Percentiles rank a stretch among this genome's conserved stretches.
Conservation (phyloP, 2,113 vertebrate species). For the Alces alces region DNA sequence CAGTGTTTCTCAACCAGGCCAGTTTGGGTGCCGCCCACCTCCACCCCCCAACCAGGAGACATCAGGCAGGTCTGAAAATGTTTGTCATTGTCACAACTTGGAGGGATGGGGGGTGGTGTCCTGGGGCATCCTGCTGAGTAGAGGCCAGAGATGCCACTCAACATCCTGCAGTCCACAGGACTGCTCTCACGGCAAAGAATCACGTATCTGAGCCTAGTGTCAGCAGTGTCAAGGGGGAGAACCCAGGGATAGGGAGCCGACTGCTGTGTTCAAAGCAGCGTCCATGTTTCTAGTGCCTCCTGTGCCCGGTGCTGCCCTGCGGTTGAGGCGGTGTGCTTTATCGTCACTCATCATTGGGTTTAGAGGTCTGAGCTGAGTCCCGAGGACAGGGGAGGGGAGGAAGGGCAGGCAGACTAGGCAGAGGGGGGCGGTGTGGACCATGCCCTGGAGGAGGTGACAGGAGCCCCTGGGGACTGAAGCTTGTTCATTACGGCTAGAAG, state of each 20-base stretch:
- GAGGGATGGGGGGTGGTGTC: neutral
- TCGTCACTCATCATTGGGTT: neutral
- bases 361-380: neutral
- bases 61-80: neutral
- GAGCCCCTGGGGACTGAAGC: neutral
- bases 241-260: fast-evolving
- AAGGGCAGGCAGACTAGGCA: neutral
- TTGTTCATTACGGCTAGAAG: neutral
- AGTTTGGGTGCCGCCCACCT: neutral
- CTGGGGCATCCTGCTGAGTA: neutral
- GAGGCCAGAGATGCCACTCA: neutral
- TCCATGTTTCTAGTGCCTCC: fast-evolving
- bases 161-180: neutral
- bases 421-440: neutral
- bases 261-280: neutral
- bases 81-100: neutral
- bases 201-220: too few relatives aligned
- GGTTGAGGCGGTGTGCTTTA: fast-evolving
- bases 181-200: neutral
- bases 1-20: neutral
- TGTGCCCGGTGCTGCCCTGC: neutral
- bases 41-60: neutral
- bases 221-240: neutral
- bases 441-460: too few relatives aligned
- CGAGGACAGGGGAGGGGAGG: neutral